Evolutionary conservation across 35 echinoderm and acorn worm genomes (phyloP).

Genomic region (Chiridota heheva): DNA sequence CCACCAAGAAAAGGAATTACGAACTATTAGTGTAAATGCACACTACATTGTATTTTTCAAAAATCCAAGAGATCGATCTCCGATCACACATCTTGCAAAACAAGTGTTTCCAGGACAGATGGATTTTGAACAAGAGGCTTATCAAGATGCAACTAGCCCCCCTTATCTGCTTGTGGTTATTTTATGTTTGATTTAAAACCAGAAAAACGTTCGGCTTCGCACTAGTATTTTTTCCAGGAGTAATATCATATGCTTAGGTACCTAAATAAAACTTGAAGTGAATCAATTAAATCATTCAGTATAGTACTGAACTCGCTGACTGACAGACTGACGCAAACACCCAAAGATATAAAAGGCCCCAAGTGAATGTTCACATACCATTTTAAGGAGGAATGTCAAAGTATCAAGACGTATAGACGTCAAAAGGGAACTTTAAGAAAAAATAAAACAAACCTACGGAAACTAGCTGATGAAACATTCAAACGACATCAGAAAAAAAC

Average conservation of each 20-base stretch:
- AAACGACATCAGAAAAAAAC: neutral
- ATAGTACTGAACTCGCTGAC: neutral
- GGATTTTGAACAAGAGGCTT: conserved; percentile 56
- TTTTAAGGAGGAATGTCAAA: conserved; percentile 28
- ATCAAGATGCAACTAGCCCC: conserved; percentile 42
- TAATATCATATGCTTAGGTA: conserved; percentile 14
- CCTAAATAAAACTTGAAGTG: neutral
- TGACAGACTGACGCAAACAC: neutral
- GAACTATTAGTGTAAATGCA: conserved; percentile 69
- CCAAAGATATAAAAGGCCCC: neutral
- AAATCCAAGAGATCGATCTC: conserved; percentile 70
- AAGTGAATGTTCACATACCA: conserved; percentile 15
- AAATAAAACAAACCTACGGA: conserved; percentile 36
- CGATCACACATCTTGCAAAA: conserved; percentile 59
- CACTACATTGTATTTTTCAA: conserved; percentile 80
- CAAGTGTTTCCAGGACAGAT: conserved; percentile 65
- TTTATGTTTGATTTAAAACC: conserved; percentile 72
- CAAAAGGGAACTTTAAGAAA: conserved; percentile 32
- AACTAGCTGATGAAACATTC: conserved; percentile 7
- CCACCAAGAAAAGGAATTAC: conserved; percentile 49
- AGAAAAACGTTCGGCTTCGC: conserved; percentile 35
- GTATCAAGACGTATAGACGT: neutral
- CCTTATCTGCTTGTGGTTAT: conserved; percentile 71
- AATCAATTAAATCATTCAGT: neutral
- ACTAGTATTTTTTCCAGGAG: conserved; percentile 44